Base-by-base conservation (phyloP, 2,888 invertebrate genomes). In the Zygaena filipendulae region DNA sequence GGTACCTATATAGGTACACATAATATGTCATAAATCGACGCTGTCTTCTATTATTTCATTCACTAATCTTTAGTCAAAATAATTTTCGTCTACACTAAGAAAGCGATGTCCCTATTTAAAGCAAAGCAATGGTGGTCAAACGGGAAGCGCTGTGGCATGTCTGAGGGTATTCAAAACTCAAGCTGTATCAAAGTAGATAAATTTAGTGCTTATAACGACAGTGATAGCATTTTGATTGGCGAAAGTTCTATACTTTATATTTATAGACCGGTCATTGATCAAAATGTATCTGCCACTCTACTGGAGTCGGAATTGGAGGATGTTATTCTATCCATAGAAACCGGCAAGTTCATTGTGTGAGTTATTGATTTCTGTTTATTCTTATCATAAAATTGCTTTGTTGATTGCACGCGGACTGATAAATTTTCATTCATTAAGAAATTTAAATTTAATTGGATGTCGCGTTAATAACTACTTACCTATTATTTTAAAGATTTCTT, bases 71-170 rank as follows among this genome's bases (percentile, higher is more conserved):
- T n/a, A n/a, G n/a, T n/a, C n/a, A n/a, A n/a, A n/a, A n/a, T n/a
- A n/a, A n/a, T n/a, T n/a, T n/a, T n/a, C n/a, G n/a, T n/a, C n/a
- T n/a, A n/a, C n/a, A n/a, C n/a, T n/a, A n/a, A 16, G 3, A 10
- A 10, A 14, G 53, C 31, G 38, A 97, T 97, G 97, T 97, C 97
- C 2, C 77, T 97, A 47, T 97, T 97, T 59, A 95, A 93, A 81
- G 85, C 90, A 6, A 86, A 92, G 52, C 90, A 90, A 48, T 92
- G 93, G 87, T 97, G 97, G 95, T 83, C 87, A 10, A 87, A 88
- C 8, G 81, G 84, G 27, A 89, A 87, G 39, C 45, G 71, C 3
- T 77, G 80, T 47, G 59, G 64, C 49, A 87, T 86, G 10, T 81
- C 75, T 40, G 64, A 69, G 23, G 86, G 85, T 8, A 52, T 79